These are phyloP conservation scores for Drosophila seclusa DNA, from an alignment of 2,888 invertebrate genomes.

Conservation along the genomic window DNA sequence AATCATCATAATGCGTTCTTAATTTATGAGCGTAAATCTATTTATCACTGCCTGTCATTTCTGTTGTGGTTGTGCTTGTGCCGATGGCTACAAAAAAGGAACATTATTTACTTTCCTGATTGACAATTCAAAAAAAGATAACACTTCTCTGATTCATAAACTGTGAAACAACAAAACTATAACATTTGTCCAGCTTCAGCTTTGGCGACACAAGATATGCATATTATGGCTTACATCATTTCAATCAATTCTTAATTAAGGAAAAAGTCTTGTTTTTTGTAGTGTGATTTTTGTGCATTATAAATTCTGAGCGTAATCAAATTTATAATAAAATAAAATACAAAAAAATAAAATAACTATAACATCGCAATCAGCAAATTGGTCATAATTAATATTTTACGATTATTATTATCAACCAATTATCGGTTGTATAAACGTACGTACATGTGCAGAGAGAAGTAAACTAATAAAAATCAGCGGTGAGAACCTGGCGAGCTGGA, in stretches of 20 bases:
- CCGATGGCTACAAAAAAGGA: conserved; percentile 13
- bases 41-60: conserved; percentile 29
- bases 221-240: not conserved
- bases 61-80: conserved; percentile 1
- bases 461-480: conserved; percentile 28
- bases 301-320: not conserved
- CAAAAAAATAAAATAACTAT: too few species aligned
- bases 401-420: not conserved
- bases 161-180: not conserved
- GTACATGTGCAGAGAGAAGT: not conserved
- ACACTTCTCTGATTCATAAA: not conserved
- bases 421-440: not conserved
- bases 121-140: not conserved
- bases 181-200: not conserved
- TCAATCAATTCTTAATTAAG: not conserved
- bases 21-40: conserved; percentile 38
- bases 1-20: conserved; percentile 42
- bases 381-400: not conserved
- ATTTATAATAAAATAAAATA: too few species aligned
- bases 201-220: not conserved
- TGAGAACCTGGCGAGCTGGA: not conserved
- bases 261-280: not conserved
- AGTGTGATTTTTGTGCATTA: not conserved
- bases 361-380: not conserved
- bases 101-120: not conserved